Base-by-base conservation (phyloP, 2,113 vertebrate species). In the Bothrops jararaca region DNA sequence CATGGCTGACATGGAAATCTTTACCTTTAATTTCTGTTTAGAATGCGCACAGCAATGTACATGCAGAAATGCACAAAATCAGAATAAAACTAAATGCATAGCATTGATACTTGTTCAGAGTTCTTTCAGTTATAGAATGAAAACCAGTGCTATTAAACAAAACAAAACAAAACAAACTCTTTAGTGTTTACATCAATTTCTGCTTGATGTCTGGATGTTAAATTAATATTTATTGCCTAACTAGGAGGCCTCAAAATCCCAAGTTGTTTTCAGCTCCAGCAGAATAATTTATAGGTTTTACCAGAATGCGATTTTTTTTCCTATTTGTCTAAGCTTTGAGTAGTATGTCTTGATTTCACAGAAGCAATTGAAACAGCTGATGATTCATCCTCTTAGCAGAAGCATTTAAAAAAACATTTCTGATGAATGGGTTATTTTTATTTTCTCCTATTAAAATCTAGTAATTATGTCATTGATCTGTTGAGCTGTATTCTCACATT, bases 161-260 rank as follows among this genome's bases (percentile, higher is more conserved):
- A 29, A n/a, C 10, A 29, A 45, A 45, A 45, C 45, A 45, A 69
- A 69, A 15, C 64, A n/a, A 69, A 69, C n/a, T 39, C n/a, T n/a
- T 93, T 11, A 5, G 86, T 74, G 54, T 89, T 94, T 29, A 9
- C 48, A 91, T 29, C 60, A 93, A 93, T 93, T 95, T 91, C 69
- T 95, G 80, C 88, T 94, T 85, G 90, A 93, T 80, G 57, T 88
- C 50, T 22, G 26, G 88, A 92, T 91, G 52, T 91, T 93, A 92
- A 95, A 88, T 52, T 89, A 94, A 92, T 93, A 94, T 93, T 94
- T 93, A 93, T 85, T 94, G 26, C 24, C 54, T 88, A 92, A 48
- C 50, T 88, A 89, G 5, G 48, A 87, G 86, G 29, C 89, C 57
- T 89, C 13, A 45, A 90, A 94, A 92, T 94, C 87, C 74, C 85